phyloP scores from a whole-genome alignment of 2,888 invertebrate genomes.

The Tethea ocularis region DNA sequence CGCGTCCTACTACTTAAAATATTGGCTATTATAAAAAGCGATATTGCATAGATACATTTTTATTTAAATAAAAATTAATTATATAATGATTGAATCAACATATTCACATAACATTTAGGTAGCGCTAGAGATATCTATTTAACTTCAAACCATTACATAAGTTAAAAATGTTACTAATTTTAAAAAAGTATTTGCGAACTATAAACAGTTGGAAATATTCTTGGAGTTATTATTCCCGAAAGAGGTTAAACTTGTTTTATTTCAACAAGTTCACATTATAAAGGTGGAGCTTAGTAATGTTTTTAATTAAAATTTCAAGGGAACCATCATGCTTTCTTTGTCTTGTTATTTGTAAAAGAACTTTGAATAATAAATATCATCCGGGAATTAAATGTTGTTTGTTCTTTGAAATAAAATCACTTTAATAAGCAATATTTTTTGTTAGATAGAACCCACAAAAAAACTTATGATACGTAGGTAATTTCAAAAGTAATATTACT shows the following conservation, averaged over 20 bases:
- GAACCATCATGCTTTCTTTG: conserved; percentile 4
- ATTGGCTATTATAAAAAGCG: background rate
- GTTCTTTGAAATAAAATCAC: background rate
- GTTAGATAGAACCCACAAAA: too few relatives aligned
- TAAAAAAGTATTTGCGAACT: background rate
- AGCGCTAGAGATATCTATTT: too few relatives aligned
- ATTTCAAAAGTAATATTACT: too few relatives aligned
- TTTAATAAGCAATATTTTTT: background rate
- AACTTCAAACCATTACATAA: too few relatives aligned
- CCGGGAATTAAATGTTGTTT: background rate
- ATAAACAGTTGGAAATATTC: background rate
- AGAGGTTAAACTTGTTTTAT: background rate
- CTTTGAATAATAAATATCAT: conserved; percentile 3
- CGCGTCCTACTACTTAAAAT: background rate
- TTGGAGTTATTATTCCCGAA: conserved; percentile 2
- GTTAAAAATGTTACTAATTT: too few relatives aligned
- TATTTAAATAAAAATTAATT: background rate
- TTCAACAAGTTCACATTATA: conserved; percentile 1
- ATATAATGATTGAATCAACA: too few relatives aligned
- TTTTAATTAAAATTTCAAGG: conserved; percentile 11
- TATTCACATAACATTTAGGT: too few relatives aligned
- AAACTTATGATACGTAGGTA: too few relatives aligned
- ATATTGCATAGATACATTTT: background rate
- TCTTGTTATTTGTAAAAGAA: conserved; percentile 7
- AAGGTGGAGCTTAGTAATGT: background rate